A percentile compares a stretch with the other conserved stretches of the same genome.
Conservation (phyloP, 2,888 invertebrate genomes). For the Acanthosepion esculentum region DNA sequence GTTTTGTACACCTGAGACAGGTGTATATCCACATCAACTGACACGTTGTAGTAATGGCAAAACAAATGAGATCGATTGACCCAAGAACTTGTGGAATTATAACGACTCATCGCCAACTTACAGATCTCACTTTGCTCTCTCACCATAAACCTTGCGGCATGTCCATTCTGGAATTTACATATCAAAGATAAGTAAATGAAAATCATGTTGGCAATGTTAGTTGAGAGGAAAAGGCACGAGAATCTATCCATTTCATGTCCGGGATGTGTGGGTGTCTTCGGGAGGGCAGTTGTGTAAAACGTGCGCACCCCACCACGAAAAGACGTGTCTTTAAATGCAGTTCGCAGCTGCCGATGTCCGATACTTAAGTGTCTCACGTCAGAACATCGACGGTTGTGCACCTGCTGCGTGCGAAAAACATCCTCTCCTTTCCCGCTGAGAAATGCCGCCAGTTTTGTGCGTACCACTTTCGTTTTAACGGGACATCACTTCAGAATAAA, state of each 20-base stretch:
- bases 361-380: background rate
- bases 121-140: background rate
- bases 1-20: no score
- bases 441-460: background rate
- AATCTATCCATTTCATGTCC: background rate
- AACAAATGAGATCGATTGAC: no score
- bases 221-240: background rate
- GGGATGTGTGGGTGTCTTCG: background rate
- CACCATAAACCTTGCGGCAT: background rate
- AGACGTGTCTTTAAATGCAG: background rate
- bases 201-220: background rate
- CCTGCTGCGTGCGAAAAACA: constrained; percentile 10
- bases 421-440: background rate
- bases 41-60: no score
- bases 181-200: background rate
- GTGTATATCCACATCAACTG: no score
- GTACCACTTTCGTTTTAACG: background rate
- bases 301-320: background rate
- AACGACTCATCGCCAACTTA: background rate
- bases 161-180: background rate
- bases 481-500: constrained; percentile 13
- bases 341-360: background rate
- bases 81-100: no score
- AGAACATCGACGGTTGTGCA: background rate
- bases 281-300: background rate